Conservation (phyloP, 2,888 invertebrate species). For the Eurytoma adleriae region DNA sequence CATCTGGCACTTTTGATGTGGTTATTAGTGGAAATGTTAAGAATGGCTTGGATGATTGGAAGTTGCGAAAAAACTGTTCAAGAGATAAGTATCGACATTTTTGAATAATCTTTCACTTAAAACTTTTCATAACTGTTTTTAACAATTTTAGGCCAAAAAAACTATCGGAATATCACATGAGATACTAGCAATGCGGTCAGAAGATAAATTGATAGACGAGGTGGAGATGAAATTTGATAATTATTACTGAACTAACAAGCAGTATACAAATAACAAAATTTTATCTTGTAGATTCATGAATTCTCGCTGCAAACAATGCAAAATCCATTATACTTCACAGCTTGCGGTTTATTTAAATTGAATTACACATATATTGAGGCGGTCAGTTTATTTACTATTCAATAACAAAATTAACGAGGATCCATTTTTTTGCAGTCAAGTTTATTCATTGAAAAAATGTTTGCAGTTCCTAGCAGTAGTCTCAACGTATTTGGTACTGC, state of each 20-base stretch:
- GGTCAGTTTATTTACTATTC: conserved; percentile 50
- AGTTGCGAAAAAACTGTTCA: too few relatives aligned
- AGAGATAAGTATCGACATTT: too few relatives aligned
- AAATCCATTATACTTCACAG: conserved; percentile 56
- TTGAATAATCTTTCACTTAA: too few relatives aligned
- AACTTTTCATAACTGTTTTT: too few relatives aligned
- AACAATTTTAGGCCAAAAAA: too few relatives aligned
- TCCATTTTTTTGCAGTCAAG: background rate
- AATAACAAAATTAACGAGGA: too few relatives aligned
- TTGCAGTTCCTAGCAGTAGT: conserved; percentile 51
- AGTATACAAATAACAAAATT: background rate
- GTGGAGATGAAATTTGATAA: background rate
- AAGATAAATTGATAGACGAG: background rate
- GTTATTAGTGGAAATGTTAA: too few relatives aligned
- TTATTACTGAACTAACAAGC: too few relatives aligned
- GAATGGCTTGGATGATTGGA: too few relatives aligned
- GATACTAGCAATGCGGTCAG: background rate
- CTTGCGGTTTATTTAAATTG: conserved; percentile 58
- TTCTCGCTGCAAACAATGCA: conserved; percentile 60
- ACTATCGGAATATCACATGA: background rate
- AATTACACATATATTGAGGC: conserved; percentile 52
- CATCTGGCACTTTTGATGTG: too few relatives aligned
- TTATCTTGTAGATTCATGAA: conserved; percentile 49
- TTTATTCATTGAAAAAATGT: background rate
- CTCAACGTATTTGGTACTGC: conserved; percentile 55